Evolutionary conservation across 1,140 invertebrate genomes (phyloP).

Genomic region (Bombus huntii): DNA sequence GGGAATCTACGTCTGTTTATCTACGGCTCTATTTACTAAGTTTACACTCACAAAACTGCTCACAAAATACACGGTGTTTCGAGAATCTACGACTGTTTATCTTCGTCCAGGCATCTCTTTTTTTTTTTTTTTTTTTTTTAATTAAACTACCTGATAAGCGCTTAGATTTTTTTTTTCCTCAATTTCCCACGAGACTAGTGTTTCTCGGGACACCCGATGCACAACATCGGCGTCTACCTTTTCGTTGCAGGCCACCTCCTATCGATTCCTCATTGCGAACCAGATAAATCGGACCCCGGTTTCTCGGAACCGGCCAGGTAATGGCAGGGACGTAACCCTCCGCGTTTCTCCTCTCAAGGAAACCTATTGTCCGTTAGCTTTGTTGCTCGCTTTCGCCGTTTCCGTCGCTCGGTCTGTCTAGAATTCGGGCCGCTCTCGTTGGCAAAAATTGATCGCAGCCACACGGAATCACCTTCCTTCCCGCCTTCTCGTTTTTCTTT

Average conservation of each 20-base stretch:
- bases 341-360: constrained; percentile 40
- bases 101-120: too few species aligned
- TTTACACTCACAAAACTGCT: not conserved
- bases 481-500: too few species aligned
- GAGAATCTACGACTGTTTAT: not conserved
- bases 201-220: constrained; percentile 4
- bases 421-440: constrained; percentile 21
- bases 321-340: constrained; percentile 55
- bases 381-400: constrained; percentile 20
- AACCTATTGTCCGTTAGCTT: constrained; percentile 49
- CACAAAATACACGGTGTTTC: not conserved
- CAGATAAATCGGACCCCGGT: constrained; percentile 74
- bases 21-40: not conserved
- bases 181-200: not conserved
- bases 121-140: too few species aligned
- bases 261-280: constrained; percentile 74
- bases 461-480: not conserved
- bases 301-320: constrained; percentile 76
- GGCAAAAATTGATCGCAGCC: constrained; percentile 11
- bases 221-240: constrained; percentile 25
- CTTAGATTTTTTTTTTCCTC: too few species aligned
- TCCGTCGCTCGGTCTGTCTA: constrained; percentile 5
- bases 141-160: too few species aligned
- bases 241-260: constrained; percentile 50
- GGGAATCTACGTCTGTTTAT: not conserved